Base-by-base conservation (phyloP, 2,113 vertebrate genomes). In the Neogale vison region DNA sequence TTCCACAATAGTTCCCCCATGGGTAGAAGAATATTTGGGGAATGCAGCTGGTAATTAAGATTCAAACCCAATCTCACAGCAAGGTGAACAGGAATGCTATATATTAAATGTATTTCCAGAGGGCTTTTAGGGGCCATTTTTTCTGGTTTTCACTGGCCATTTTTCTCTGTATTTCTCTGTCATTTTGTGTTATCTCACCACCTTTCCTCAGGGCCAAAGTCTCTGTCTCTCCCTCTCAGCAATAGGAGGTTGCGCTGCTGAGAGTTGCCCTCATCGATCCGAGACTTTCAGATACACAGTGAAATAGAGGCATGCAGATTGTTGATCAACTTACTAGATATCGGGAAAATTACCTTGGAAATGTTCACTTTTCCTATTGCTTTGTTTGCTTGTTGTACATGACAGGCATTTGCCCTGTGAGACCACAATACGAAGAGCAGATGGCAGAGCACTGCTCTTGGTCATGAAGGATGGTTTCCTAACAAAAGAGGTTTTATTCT, bases 401-500 rank as follows among this genome's bases (percentile, higher is more conserved):
- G 67, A 92, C 83, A 96, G 34, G 42, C 92, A 92, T 95, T 97
- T 96, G 59, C 83, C 81, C 80, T 39, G 50, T 0, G 80, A 97
- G 67, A 93, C 90, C 42, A 1, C 83, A 94, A 92, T n/a, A 87
- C 55, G 50, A 23, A 55, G 96, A 98, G 96, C 96, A 98, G 97
- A 98, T 95, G 95, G 97, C 74, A 0, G 7, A 96, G 61, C 4
- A 96, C 24, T 31, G 72, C 88, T 96, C 87, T 81, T 72, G 95
- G 87, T 86, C 98, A 88, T 61, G 45, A 98, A 80, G 76, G 95
- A 96, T n/a, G 95, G 76, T 90, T 95, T 97, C 63, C 65, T 92
- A 97, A 97, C 88, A 81, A 96, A 98, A 96, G 15, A 96, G 36
- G 42, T 84, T 96, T 96, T n/a, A 2, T 65, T 97, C 96, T 96